Evolutionary conservation across 1,140 invertebrate species (phyloP).

Genomic region (Zelostemma sp.): DNA sequence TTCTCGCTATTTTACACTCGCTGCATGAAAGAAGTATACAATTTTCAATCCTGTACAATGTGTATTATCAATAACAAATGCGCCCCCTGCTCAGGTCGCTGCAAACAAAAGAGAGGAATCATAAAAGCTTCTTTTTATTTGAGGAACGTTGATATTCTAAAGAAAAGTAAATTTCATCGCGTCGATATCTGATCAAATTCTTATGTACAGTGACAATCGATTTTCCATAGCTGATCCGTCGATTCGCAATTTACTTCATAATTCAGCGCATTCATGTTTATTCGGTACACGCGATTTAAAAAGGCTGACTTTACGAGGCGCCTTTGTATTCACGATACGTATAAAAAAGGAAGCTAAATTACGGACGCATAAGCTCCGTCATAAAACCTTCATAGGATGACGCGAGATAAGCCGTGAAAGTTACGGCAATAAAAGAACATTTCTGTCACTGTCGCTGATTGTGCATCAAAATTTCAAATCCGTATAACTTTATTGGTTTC

Average conservation of each 20-base stretch:
- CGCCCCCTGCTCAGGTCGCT: too few relatives aligned
- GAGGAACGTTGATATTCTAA: background rate
- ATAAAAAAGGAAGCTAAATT: slow-evolving; percentile 19
- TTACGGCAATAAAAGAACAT: slow-evolving; percentile 28
- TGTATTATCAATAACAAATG: background rate
- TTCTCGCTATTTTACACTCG: too few relatives aligned
- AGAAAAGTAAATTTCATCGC: background rate
- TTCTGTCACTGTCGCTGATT: slow-evolving; percentile 28
- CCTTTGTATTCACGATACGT: slow-evolving; percentile 23
- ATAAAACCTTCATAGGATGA: slow-evolving; percentile 27
- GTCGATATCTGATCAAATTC: background rate
- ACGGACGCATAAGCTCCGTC: slow-evolving; percentile 27
- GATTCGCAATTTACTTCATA: slow-evolving; percentile 16
- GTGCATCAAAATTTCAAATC: slow-evolving; percentile 23
- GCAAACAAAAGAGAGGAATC: background rate
- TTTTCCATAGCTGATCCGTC: slow-evolving; percentile 23
- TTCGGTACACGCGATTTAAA: slow-evolving; percentile 18
- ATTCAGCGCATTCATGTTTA: slow-evolving; percentile 17
- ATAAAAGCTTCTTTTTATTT: background rate
- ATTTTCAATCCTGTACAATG: slow-evolving; percentile 1
- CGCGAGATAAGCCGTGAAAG: slow-evolving; percentile 31
- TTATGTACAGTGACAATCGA: too few relatives aligned
- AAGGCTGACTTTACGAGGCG: slow-evolving; percentile 5
- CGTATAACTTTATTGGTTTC: slow-evolving; percentile 3
- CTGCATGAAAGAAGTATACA: too few relatives aligned